Percentiles rank a stretch among this genome's conserved stretches.
phyloP scores from a whole-genome alignment of 2,113 vertebrate species.

The Nesoenas mayeri region DNA sequence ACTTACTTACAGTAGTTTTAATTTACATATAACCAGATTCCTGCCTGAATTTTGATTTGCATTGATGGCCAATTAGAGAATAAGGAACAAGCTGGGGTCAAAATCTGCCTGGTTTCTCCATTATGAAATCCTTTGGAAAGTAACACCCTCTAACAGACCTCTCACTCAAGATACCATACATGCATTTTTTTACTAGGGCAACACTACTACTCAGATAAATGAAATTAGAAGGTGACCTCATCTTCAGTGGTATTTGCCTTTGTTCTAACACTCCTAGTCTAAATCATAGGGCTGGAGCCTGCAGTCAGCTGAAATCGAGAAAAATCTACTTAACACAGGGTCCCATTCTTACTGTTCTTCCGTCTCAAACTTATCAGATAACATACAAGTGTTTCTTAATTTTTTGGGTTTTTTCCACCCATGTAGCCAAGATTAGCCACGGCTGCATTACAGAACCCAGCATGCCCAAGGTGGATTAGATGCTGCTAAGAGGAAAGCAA shows the following conservation, averaged over 20 bases:
- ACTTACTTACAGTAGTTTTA: not conserved
- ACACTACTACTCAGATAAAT: not conserved
- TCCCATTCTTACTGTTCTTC: not conserved
- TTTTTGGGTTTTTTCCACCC: not conserved
- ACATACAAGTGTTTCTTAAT: not conserved
- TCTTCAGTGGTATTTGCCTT: not conserved
- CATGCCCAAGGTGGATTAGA: not conserved
- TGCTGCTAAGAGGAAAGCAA: not conserved
- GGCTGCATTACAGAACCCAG: not conserved
- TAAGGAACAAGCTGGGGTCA: not conserved
- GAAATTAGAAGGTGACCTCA: constrained; percentile 37
- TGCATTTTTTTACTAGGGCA: not conserved
- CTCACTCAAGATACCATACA: not conserved
- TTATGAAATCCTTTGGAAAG: not conserved
- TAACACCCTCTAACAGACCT: not conserved
- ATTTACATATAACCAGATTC: not conserved
- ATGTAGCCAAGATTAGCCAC: not conserved
- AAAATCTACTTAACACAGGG: not conserved
- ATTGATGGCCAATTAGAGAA: not conserved
- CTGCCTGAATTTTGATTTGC: not conserved
- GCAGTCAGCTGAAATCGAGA: not conserved
- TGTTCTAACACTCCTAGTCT: not conserved
- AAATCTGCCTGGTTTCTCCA: not conserved
- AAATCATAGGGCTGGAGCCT: not conserved
- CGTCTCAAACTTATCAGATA: not conserved